These are phyloP conservation scores for Drosophila willistoni DNA, from an alignment of 1,140 invertebrate species.

Conservation along the genomic window DNA sequence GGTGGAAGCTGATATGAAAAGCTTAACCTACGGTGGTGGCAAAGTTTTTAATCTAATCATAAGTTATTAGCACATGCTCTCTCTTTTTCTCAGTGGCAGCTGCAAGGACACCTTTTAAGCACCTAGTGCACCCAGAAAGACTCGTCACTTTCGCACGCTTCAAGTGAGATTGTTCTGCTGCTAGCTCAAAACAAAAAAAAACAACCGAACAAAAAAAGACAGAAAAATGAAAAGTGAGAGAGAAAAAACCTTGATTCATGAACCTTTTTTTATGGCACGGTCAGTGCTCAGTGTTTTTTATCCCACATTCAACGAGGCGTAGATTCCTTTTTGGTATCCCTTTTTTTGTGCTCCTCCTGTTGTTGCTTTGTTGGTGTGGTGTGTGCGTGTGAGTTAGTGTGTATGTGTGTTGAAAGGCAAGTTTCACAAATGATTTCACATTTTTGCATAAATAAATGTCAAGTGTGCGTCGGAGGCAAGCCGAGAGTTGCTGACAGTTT, in stretches of 20 bases:
- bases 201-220: neutral
- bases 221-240: neutral
- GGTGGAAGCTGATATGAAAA: constrained; percentile 19
- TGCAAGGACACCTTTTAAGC: constrained; percentile 4
- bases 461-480: constrained; percentile 69
- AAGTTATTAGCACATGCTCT: constrained; percentile 60
- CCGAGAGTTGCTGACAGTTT: constrained; percentile 77
- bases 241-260: constrained; percentile 65
- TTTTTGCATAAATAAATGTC: constrained; percentile 82
- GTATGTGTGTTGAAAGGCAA: constrained; percentile 59
- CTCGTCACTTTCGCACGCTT: constrained; percentile 4
- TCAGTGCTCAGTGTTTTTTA: constrained; percentile 25
- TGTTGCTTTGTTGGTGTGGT: constrained; percentile 24
- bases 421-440: constrained; percentile 82
- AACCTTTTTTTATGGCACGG: constrained; percentile 48
- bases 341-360: constrained; percentile 19
- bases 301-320: constrained; percentile 54
- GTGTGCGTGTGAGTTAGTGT: constrained; percentile 6
- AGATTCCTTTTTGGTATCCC: constrained; percentile 39
- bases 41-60: constrained; percentile 72
- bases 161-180: constrained; percentile 7
- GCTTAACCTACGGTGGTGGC: neutral
- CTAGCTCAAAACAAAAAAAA: constrained; percentile 31
- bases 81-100: neutral
- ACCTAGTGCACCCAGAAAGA: neutral